Conservation (phyloP, 2,113 vertebrate species). For the Grammatotria lemairii region DNA sequence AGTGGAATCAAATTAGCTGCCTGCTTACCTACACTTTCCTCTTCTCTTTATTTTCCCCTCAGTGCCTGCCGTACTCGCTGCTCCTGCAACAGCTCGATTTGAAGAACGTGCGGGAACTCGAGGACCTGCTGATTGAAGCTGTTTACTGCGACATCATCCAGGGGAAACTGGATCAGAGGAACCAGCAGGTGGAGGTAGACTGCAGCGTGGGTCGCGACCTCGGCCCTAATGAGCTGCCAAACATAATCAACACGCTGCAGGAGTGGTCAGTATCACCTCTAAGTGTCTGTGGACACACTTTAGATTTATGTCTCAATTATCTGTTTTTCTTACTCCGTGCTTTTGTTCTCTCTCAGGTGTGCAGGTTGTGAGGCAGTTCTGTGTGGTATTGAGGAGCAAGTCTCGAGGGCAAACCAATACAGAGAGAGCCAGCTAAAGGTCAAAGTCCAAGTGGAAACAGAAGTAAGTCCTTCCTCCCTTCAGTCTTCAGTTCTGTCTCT, state of each 20-base stretch:
- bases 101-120: slow-evolving; percentile 94
- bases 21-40: not conserved
- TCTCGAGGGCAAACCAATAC: slow-evolving; percentile 90
- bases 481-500: not conserved
- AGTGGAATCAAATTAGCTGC: not conserved
- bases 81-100: slow-evolving; percentile 95
- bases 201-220: slow-evolving; percentile 94
- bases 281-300: not conserved
- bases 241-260: slow-evolving; percentile 90
- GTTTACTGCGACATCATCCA: slow-evolving; percentile 99
- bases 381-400: slow-evolving; percentile 92
- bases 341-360: slow-evolving; percentile 73
- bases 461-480: slow-evolving; percentile 72
- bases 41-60: not conserved
- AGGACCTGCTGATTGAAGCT: slow-evolving; percentile 96
- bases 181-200: slow-evolving; percentile 96
- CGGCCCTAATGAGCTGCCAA: slow-evolving; percentile 88
- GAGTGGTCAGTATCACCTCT: slow-evolving; percentile 80
- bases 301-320: not conserved
- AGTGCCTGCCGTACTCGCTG: slow-evolving; percentile 93
- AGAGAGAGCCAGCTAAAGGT: slow-evolving; percentile 92
- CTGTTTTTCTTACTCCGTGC: not conserved
- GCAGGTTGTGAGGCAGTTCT: slow-evolving; percentile 90
- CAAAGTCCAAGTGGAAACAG: slow-evolving; percentile 94
- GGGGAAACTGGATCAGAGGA: slow-evolving; percentile 95